phyloP scores from a whole-genome alignment of 2,888 invertebrate genomes.

The Cecidostiba fungosa region DNA sequence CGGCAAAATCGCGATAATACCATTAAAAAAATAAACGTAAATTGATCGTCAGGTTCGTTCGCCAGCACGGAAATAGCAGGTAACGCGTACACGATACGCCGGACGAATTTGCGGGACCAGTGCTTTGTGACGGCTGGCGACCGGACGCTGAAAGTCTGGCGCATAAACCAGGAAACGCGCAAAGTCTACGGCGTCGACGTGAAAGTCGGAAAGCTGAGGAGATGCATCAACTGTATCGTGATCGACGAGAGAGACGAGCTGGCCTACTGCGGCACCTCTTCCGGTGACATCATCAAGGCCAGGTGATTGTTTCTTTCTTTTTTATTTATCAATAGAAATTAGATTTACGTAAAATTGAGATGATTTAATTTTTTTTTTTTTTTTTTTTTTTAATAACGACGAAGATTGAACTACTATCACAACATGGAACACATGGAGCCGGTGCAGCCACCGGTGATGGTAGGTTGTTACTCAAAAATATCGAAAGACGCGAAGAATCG shows the following conservation, averaged over 20 bases:
- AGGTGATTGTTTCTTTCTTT: constrained; percentile 66
- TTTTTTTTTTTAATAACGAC: not conserved
- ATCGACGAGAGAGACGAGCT: constrained; percentile 87
- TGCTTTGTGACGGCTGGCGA: constrained; percentile 90
- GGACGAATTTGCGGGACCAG: constrained; percentile 82
- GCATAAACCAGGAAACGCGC: constrained; percentile 85
- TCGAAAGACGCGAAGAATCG: constrained; percentile 82
- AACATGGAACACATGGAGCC: constrained; percentile 82
- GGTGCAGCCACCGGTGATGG: constrained; percentile 82
- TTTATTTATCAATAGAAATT: not conserved
- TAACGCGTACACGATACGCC: constrained; percentile 83
- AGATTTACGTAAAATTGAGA: not conserved
- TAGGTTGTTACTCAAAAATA: constrained; percentile 86
- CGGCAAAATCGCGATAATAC: not conserved
- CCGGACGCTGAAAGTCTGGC: constrained; percentile 88
- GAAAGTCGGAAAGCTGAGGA: constrained; percentile 88
- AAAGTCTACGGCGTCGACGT: constrained; percentile 88
- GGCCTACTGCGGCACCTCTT: constrained; percentile 92
- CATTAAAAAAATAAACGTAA: not conserved
- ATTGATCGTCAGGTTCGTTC: constrained; percentile 75
- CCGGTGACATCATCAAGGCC: constrained; percentile 87
- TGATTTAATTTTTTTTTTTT: not conserved
- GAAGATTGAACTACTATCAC: constrained; percentile 83
- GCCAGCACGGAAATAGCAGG: constrained; percentile 88
- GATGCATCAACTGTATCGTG: constrained; percentile 88